Evolutionary conservation across 2,113 vertebrate species (phyloP).

Genomic region (Epinephelus moara): DNA sequence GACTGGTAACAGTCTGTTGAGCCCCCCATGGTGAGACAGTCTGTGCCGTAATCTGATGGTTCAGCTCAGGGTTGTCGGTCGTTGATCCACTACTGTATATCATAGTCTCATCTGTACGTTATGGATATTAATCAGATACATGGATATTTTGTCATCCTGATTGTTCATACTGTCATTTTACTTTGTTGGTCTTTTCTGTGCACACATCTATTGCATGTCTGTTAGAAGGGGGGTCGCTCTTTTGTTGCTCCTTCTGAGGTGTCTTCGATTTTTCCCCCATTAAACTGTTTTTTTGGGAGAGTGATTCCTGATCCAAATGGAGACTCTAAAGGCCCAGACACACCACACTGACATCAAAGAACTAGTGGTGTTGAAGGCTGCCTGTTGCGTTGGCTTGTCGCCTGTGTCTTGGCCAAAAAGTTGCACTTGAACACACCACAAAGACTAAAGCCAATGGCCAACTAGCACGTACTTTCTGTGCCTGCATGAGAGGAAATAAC

Average conservation of each 20-base stretch:
- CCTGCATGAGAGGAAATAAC: no score
- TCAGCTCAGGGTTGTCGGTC: constrained; percentile 23
- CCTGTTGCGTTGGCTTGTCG: no score
- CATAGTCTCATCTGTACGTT: neutral
- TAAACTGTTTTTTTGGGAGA: no score
- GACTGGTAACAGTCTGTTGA: constrained; percentile 37
- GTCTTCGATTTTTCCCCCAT: neutral
- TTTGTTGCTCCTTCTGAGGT: neutral
- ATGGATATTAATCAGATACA: neutral
- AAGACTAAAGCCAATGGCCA: no score
- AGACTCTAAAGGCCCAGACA: no score
- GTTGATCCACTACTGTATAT: constrained; percentile 15
- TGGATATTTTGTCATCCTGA: neutral
- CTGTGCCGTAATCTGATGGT: constrained; percentile 45
- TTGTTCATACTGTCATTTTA: neutral
- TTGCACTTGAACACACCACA: no score
- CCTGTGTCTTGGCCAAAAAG: no score
- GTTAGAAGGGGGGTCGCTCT: neutral
- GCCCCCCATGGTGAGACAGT: constrained; percentile 38
- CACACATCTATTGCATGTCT: neutral
- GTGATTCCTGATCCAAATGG: no score
- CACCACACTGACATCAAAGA: no score
- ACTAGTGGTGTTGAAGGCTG: no score
- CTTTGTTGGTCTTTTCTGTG: neutral
- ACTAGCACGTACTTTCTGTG: no score